phyloP scores from a whole-genome alignment of 53 echinoderm and acorn worm species.

The Paracentrotus lividus region DNA sequence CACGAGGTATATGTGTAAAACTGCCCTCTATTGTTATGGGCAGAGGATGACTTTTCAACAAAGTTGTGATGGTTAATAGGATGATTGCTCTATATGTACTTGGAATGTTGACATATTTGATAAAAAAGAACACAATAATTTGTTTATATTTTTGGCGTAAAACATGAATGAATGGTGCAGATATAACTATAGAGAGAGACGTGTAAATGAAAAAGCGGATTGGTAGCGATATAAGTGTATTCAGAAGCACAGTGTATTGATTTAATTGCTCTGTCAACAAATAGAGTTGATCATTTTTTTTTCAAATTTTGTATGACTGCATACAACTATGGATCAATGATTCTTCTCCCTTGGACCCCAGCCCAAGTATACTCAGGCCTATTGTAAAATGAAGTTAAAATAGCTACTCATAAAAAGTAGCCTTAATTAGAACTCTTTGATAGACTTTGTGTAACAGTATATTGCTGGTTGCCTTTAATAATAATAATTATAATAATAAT shows the following conservation, averaged over 20 bases:
- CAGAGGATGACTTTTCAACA: slow-evolving; percentile 17
- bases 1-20: slow-evolving; percentile 69
- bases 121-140: neutral
- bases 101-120: neutral
- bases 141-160: neutral
- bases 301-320: no score
- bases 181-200: no score
- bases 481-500: neutral
- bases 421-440: neutral
- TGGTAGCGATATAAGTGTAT: no score
- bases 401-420: neutral
- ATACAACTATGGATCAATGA: neutral
- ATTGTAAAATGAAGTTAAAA: neutral
- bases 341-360: neutral
- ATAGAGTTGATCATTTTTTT: no score
- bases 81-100: neutral
- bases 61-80: slow-evolving; percentile 44
- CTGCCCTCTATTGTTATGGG: slow-evolving; percentile 11
- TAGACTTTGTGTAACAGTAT: neutral
- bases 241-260: no score
- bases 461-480: neutral
- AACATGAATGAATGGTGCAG: no score
- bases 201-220: no score
- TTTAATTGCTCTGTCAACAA: no score
- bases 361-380: no score